Evolutionary conservation across 2,113 vertebrate genomes (phyloP).

Genomic region (Rhagologus leucostigma): DNA sequence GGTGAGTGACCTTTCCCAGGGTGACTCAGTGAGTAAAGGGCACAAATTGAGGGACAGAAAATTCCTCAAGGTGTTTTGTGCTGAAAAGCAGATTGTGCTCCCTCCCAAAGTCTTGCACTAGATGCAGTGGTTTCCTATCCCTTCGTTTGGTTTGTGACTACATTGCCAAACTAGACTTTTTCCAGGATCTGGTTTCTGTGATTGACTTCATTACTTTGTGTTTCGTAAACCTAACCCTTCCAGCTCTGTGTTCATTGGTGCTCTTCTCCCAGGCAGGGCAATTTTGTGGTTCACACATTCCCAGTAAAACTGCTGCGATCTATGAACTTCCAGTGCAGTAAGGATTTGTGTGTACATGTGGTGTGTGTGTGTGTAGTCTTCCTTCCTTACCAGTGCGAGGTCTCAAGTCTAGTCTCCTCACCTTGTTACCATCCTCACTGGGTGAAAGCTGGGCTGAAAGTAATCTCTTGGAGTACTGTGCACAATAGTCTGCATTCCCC

Average conservation of each 20-base stretch:
- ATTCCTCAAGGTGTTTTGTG: not conserved
- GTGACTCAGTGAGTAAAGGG: not conserved
- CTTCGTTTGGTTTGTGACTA: not conserved
- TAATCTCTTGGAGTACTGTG: not conserved
- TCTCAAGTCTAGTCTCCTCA: not conserved
- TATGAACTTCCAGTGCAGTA: not conserved
- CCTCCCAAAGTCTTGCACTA: not conserved
- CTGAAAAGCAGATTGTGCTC: not conserved
- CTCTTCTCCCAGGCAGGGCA: not conserved
- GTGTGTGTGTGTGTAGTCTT: not conserved
- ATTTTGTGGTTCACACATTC: not conserved
- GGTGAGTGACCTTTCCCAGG: not conserved
- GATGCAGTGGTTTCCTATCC: not conserved
- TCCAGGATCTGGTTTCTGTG: not conserved
- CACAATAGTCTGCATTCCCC: not conserved
- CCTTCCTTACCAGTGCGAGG: not conserved
- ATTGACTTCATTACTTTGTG: constrained; percentile 7
- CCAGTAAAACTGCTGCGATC: not conserved
- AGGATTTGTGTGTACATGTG: not conserved
- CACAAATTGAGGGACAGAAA: not conserved
- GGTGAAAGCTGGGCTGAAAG: not conserved
- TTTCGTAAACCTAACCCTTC: not conserved
- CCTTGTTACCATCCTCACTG: not conserved
- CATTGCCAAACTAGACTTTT: not conserved
- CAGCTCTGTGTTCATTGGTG: not conserved